Conservation (phyloP, 2,888 invertebrate species). For the Stegana nigrithorax region DNA sequence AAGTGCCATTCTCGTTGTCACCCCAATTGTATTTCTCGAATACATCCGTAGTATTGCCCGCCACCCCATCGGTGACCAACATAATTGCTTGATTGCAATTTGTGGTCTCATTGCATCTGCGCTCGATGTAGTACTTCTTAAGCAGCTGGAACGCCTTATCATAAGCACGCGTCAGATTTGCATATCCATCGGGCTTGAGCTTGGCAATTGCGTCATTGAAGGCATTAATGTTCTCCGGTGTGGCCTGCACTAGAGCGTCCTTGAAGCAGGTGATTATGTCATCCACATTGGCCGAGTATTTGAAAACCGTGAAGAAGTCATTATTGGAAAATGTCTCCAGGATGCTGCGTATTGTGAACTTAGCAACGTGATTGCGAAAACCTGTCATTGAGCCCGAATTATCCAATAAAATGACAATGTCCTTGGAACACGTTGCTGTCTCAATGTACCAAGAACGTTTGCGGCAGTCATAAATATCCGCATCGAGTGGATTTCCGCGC, state of each 20-base stretch:
- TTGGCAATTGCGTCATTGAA: conserved; percentile 78
- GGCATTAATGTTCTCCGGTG: conserved; percentile 83
- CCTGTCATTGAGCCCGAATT: conserved; percentile 98
- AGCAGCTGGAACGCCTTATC: conserved; percentile 86
- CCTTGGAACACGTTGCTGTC: conserved; percentile 97
- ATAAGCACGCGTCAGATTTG: conserved; percentile 86
- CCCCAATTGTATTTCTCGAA: conserved; percentile 84
- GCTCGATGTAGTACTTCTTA: conserved; percentile 71
- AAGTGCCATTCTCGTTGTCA: conserved; percentile 73
- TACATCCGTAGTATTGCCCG: conserved; percentile 86
- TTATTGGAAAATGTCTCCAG: conserved; percentile 97
- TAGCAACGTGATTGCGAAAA: conserved; percentile 79
- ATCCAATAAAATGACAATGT: conserved; percentile 94
- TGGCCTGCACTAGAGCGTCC: conserved; percentile 86
- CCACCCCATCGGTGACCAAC: conserved; percentile 95
- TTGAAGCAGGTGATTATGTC: conserved; percentile 89
- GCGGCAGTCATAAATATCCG: conserved; percentile 92
- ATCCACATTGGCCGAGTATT: conserved; percentile 78
- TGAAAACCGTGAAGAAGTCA: conserved; percentile 94
- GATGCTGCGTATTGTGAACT: conserved; percentile 87
- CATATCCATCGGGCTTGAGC: conserved; percentile 79
- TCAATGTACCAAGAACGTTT: conserved; percentile 96
- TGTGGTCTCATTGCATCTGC: conserved; percentile 71
- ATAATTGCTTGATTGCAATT: conserved; percentile 96
- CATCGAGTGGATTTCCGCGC: conserved; percentile 65